These are phyloP conservation scores for Toxostoma redivivum DNA, from an alignment of 2,113 vertebrate genomes.

Conservation along the genomic window DNA sequence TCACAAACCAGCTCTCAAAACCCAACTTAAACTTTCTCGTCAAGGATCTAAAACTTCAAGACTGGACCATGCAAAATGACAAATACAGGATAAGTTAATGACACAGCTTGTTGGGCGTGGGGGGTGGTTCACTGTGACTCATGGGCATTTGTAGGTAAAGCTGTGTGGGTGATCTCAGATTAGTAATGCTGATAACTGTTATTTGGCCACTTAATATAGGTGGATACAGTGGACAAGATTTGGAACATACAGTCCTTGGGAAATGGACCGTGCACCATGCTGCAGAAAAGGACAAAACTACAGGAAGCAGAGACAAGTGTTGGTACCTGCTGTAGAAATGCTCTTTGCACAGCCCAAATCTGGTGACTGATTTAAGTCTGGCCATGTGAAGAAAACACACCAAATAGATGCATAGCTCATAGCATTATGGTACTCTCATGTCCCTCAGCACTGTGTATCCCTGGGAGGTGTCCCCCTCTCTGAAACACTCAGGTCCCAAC, in stretches of 20 bases:
- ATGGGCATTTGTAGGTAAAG: neutral
- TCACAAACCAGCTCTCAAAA: neutral
- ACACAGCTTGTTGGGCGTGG: neutral
- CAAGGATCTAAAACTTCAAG: neutral
- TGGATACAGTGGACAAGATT: neutral
- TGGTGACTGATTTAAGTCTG: neutral
- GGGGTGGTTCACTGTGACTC: neutral
- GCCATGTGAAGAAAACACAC: neutral
- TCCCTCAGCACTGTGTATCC: neutral
- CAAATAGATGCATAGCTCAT: neutral
- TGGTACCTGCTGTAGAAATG: neutral
- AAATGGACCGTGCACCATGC: accelerated
- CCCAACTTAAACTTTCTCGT: neutral
- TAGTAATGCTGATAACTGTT: neutral
- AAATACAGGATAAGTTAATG: neutral
- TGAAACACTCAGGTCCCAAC: neutral
- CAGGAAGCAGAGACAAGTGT: neutral
- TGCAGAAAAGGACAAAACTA: neutral
- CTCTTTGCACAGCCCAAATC: neutral
- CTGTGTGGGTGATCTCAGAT: neutral
- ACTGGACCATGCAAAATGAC: neutral
- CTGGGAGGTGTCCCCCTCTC: neutral
- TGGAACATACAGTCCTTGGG: neutral
- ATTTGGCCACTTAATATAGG: neutral
- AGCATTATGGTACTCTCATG: neutral